Percentiles rank a stretch among this genome's conserved stretches.
Evolutionary conservation across 1,140 invertebrate species (phyloP).

Genomic region (Leptopilina clavipes): DNA sequence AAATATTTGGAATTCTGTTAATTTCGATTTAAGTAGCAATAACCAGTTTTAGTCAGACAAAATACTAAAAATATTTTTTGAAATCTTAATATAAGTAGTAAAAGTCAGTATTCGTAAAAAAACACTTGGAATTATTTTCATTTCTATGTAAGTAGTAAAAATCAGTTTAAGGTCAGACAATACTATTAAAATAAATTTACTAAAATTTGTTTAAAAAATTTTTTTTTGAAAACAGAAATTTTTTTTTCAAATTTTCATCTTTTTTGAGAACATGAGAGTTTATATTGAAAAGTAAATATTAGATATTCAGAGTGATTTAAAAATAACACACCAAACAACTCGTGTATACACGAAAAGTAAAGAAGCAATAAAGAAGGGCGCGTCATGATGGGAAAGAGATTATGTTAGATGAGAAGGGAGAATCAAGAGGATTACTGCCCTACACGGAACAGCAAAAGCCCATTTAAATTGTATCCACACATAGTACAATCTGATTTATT

Average conservation of each 20-base stretch:
- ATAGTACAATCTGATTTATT: not conserved
- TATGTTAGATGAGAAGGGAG: constrained; percentile 29
- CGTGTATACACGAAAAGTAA: not conserved
- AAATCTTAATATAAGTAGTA: no score
- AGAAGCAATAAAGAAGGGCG: constrained; percentile 18
- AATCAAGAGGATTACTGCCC: constrained; percentile 24
- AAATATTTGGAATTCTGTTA: no score
- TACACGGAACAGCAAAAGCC: constrained; percentile 22
- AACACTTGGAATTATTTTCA: no score
- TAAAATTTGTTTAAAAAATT: no score
- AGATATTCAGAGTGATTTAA: constrained; percentile 5
- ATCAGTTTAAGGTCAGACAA: no score
- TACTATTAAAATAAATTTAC: no score
- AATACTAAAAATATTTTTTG: no score
- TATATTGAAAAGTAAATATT: not conserved
- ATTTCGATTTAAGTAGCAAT: no score
- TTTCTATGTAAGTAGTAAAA: no score
- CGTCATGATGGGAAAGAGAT: constrained; percentile 23
- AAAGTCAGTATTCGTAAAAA: no score
- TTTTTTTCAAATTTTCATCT: not conserved
- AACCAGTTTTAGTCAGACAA: no score
- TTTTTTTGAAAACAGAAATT: not conserved
- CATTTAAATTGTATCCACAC: constrained; percentile 25
- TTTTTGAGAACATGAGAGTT: not conserved
- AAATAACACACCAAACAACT: not conserved